Base-by-base conservation (phyloP, 64 coral and sea anemone genomes). In the Pachyseris speciosa region DNA sequence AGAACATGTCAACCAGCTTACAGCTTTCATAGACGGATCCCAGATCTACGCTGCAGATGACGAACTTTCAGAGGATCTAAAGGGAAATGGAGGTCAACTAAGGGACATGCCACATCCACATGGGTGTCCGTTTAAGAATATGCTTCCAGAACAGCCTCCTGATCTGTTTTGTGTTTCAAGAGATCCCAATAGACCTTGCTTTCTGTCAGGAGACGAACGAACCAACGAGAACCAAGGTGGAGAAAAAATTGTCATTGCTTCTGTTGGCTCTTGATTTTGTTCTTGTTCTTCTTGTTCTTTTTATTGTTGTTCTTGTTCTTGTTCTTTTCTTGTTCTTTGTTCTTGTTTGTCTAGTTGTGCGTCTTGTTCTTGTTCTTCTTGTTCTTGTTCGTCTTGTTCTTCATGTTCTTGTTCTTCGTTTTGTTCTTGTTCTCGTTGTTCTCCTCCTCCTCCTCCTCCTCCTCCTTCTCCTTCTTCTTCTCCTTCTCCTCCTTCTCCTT, bases 191-290 rank as follows among this genome's bases (percentile, higher is more conserved):
- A 51, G 49, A 44, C 87, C 87, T 9, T 89, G 87, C 36, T 89
- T 89, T 79, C 7, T 64, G 49, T 16, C 73, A 33, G 87, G 87
- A 22, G 87, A 89, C 66, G 39, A n/a, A 5, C 60, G 87, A 47
- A 65, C 22, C 6, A 89, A 89, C 36, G 73, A 79, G 59, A 89
- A 89, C 27, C 87, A 63, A 24, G 87, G 87, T 89, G n/a, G n/a
- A n/a, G n/a, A n/a, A 89, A 32, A 50, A 12, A 48, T 17, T 4
- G 5, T 4, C 51, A 47, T 2, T 47, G 7, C 13, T 47, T 47
- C 7, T 47, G 44, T 9, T 47, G 44, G 7, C n/a, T n/a, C n/a
- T n/a, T n/a, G n/a, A n/a, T n/a, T n/a, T n/a, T n/a, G n/a, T n/a
- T n/a, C n/a, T n/a, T n/a, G n/a, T n/a, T n/a, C n/a, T n/a, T n/a